phyloP scores from a whole-genome alignment of 2,888 invertebrate genomes.

The Gymnosoma rotundatum region DNA sequence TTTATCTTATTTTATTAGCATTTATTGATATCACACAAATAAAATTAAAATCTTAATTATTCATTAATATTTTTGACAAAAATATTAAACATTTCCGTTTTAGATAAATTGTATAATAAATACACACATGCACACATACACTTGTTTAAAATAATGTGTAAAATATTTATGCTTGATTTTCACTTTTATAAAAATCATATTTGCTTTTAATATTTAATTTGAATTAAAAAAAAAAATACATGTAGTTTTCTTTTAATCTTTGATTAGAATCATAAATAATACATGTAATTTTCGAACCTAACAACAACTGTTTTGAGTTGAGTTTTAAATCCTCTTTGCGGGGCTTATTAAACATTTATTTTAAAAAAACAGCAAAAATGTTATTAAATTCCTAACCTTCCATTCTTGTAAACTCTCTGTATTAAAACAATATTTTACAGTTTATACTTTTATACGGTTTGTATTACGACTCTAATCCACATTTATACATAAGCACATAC shows the following conservation, averaged over 20 bases:
- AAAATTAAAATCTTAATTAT: conserved; percentile 18
- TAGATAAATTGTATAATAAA: neutral
- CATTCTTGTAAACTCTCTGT: neutral
- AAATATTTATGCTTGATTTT: neutral
- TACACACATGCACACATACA: neutral
- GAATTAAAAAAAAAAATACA: conserved; percentile 39
- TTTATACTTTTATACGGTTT: neutral
- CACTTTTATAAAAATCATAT: neutral
- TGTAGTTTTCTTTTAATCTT: neutral
- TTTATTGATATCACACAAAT: neutral
- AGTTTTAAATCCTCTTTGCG: neutral
- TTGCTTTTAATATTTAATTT: neutral
- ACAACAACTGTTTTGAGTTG: conserved; percentile 1
- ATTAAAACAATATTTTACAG: neutral
- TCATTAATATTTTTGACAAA: neutral
- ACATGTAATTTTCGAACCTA: conserved; percentile 15
- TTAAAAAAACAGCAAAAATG: neutral
- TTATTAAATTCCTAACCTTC: neutral
- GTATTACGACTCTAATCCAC: neutral
- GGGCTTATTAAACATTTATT: neutral
- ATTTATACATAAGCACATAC: too few relatives aligned
- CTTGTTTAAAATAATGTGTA: too few relatives aligned
- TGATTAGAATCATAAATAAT: conserved; percentile 34
- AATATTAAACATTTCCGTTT: neutral
- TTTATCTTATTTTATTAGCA: neutral